A percentile compares a stretch with the other conserved stretches of the same genome.
Evolutionary conservation across 1,140 invertebrate species (phyloP).

Genomic region (Uloborus diversus): DNA sequence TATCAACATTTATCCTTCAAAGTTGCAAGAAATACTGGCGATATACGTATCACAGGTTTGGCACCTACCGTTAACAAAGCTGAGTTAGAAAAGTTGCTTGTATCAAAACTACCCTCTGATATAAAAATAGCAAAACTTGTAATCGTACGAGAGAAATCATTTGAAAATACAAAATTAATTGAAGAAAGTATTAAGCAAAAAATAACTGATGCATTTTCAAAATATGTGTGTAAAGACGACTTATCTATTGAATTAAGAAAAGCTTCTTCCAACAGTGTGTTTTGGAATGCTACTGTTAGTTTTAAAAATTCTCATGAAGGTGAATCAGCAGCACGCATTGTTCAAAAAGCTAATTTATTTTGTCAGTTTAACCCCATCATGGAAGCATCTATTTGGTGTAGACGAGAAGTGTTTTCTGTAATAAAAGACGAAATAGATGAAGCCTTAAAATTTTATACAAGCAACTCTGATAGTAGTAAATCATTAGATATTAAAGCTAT

Average conservation of each 20-base stretch:
- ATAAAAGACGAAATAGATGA: conserved; percentile 37
- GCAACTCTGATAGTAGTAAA: background rate
- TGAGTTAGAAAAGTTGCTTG: conserved; percentile 3
- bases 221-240: conserved; percentile 20
- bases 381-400: conserved; percentile 21
- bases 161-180: background rate
- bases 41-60: conserved; percentile 15
- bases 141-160: background rate
- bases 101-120: background rate
- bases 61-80: background rate
- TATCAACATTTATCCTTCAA: background rate
- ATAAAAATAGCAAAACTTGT: conserved; percentile 19
- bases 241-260: conserved; percentile 32
- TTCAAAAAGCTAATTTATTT: conserved; percentile 15
- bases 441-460: conserved; percentile 26
- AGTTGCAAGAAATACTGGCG: conserved; percentile 9
- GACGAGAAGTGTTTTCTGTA: conserved; percentile 25
- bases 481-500: conserved; percentile 18
- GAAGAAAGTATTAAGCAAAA: background rate
- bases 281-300: conserved; percentile 39
- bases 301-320: conserved; percentile 41
- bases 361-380: conserved; percentile 14
- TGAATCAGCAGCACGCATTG: conserved; percentile 22
- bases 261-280: conserved; percentile 13
- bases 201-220: conserved; percentile 4